These are phyloP conservation scores for Gymnodraco acuticeps DNA, from an alignment of 2,797 vertebrate genomes.

Conservation along the genomic window DNA sequence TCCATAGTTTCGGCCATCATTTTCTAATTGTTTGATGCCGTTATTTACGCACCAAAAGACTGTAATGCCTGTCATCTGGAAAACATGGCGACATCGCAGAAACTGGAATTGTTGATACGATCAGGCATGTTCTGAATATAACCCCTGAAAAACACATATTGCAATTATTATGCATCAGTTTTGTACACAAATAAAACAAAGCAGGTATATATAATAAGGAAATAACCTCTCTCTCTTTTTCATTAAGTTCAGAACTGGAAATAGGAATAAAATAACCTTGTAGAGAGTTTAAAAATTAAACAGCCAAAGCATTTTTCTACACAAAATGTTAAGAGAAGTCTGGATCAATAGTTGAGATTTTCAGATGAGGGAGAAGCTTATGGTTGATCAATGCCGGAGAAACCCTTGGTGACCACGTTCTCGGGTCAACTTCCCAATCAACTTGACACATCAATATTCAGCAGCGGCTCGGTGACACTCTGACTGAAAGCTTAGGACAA, in stretches of 20 bases:
- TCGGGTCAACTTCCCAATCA: constrained; percentile 52
- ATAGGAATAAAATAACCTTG: neutral
- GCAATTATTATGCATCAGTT: neutral
- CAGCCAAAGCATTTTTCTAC: neutral
- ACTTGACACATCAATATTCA: constrained; percentile 70
- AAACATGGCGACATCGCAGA: neutral
- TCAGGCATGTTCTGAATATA: neutral
- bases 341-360: constrained; percentile 55
- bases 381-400: constrained; percentile 49
- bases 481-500: constrained; percentile 12
- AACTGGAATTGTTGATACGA: neutral
- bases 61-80: neutral
- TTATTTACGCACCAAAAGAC: neutral
- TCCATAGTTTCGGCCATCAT: neutral
- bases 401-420: constrained; percentile 17
- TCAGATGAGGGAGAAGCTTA: constrained; percentile 40
- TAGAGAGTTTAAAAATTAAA: neutral
- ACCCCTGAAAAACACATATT: neutral
- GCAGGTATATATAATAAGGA: neutral
- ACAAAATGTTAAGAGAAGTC: neutral
- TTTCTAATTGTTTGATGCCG: neutral
- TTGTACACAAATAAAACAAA: neutral
- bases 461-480: constrained; percentile 22
- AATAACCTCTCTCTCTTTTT: neutral
- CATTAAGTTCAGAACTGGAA: neutral